Percentiles rank a stretch among this genome's conserved stretches.
phyloP scores from a whole-genome alignment of 1,140 invertebrate species.

The Chionoecetes opilio region DNA sequence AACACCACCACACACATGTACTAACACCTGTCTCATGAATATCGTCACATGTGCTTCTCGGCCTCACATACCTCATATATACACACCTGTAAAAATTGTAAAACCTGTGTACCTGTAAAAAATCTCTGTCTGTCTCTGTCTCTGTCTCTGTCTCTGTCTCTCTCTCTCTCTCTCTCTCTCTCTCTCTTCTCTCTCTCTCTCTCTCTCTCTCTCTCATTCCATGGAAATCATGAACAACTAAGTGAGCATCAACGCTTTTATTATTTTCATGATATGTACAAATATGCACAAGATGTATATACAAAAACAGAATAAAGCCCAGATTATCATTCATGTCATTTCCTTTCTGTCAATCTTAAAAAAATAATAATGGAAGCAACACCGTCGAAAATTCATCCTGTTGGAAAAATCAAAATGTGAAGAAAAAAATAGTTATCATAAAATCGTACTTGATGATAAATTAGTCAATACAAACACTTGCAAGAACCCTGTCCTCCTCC shows the following conservation, averaged over 20 bases:
- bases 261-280: background rate
- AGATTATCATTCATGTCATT: background rate
- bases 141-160: no score
- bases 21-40: no score
- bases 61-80: no score
- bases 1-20: no score
- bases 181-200: background rate
- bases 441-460: background rate
- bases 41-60: no score
- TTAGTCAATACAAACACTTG: background rate
- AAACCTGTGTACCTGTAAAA: no score
- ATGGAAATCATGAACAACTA: background rate
- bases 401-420: background rate
- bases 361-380: background rate
- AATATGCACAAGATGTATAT: background rate
- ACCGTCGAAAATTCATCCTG: background rate
- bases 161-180: background rate
- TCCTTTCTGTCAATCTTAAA: background rate
- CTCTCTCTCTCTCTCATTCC: background rate
- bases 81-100: no score
- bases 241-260: slow-evolving; percentile 19
- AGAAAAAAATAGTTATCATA: background rate
- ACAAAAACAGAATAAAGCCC: no score
- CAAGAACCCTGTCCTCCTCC: background rate
- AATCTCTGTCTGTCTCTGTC: no score